Evolutionary conservation across 2,113 vertebrate species (phyloP).

Genomic region (Sylvia atricapilla): DNA sequence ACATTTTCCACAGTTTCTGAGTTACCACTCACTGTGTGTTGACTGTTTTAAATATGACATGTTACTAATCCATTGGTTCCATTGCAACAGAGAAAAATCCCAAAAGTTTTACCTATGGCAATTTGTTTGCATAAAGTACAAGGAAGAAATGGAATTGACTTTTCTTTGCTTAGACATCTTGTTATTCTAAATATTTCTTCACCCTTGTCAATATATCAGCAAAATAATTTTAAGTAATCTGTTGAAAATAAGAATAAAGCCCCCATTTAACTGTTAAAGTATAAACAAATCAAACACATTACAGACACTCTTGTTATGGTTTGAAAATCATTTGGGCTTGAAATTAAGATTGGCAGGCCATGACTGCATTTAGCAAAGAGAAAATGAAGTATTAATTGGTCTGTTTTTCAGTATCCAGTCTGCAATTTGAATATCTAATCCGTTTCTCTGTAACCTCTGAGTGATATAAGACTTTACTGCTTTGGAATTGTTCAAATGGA

Average conservation of each 20-base stretch:
- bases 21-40: neutral
- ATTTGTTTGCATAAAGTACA: neutral
- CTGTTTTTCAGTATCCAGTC: constrained; percentile 36
- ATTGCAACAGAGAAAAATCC: neutral
- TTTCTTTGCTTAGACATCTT: neutral
- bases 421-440: constrained; percentile 36
- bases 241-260: constrained; percentile 13
- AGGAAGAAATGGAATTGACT: neutral
- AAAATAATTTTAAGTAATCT: constrained; percentile 29
- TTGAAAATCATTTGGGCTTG: constrained; percentile 52
- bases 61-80: neutral
- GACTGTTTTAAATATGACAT: neutral
- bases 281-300: constrained; percentile 56
- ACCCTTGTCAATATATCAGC: neutral
- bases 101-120: neutral
- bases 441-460: neutral
- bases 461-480: neutral
- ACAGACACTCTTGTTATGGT: neutral
- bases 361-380: constrained; percentile 41
- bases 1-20: neutral
- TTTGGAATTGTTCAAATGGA: neutral
- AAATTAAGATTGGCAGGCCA: constrained; percentile 67
- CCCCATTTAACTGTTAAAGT: neutral
- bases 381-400: constrained; percentile 64
- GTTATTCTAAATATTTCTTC: neutral